Evolutionary conservation across 2,888 invertebrate species (phyloP), one percentile per base, ranked within the genome.

Genomic region (Plusia festucae): DNA sequence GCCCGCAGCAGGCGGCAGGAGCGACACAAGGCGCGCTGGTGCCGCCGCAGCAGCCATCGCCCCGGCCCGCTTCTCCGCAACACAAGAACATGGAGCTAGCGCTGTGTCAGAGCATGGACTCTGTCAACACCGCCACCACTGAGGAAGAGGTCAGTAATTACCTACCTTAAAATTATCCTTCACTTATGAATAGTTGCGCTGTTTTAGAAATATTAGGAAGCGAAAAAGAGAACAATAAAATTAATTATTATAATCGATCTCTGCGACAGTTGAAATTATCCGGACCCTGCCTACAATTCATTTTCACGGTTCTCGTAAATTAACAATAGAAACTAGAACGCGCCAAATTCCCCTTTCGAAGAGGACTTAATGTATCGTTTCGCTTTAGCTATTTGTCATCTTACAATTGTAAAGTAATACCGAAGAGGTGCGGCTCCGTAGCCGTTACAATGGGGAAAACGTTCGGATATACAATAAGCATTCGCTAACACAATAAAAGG

Each of bases 101-200:
- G 88, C 96, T 98, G 89, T 98, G 98, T 92, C 99, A 99, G 95
- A 99, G 98, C 96, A 99, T 99, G 98, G 99, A 99, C 96, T 99
- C 98, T 87, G 99, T 99, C 91, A 99, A 99, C 96, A 98, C 98
- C 85, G 97, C 97, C 90, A 98, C 98, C 92, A 98, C 98, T 92
- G 99, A 99, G 96, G 99, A 99, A 96, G 99, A 99, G 99, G 99
- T 99, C 88, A 96, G 97, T 79, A 24, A 24, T 24, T 3, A 24
- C 40, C 7, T 8, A n/a, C 40, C 7, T 20, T n/a, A n/a, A 3
- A 49, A 0, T 7, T 54, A 11, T 8, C 1, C 27, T n/a, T 8
- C 8, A 53, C 32, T 49, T 8, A 64, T 32, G 11, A 20, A 57
- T 24, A 2, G 34, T 40, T 60, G n/a, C 51, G 9, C 30, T n/a